Conservation (phyloP, 2,888 invertebrate genomes). For the Vandiemenella viatica region DNA sequence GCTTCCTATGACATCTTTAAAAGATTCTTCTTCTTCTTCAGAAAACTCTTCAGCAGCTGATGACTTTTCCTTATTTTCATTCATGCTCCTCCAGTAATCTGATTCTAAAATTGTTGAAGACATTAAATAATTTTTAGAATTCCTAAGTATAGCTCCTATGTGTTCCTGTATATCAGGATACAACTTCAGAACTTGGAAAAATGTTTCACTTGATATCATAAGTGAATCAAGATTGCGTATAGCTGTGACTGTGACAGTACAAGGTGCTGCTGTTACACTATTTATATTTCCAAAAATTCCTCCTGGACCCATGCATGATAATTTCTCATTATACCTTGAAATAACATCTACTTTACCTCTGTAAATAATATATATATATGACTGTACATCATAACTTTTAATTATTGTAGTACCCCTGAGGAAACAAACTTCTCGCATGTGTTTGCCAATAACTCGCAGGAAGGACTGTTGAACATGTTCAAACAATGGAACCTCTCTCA, state of each 20-base stretch:
- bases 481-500: conserved; percentile 38
- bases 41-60: neutral
- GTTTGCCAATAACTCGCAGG: conserved; percentile 37
- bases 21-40: neutral
- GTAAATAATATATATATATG: conserved; percentile 35
- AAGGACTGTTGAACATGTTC: conserved; percentile 37
- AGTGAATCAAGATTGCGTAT: conserved; percentile 36
- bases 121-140: neutral
- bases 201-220: conserved; percentile 32
- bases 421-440: conserved; percentile 36
- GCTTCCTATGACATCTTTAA: neutral
- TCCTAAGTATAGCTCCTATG: neutral
- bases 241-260: conserved; percentile 33
- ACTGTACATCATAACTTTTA: conserved; percentile 34
- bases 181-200: conserved; percentile 32
- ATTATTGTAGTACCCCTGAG: conserved; percentile 35
- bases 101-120: neutral
- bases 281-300: conserved; percentile 37
- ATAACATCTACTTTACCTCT: conserved; percentile 37
- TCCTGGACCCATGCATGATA: conserved; percentile 36
- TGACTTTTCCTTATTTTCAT: neutral
- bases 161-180: neutral
- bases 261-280: conserved; percentile 29
- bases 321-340: conserved; percentile 34
- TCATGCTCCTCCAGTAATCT: neutral